Base-by-base conservation (phyloP, 2,888 invertebrate species). In the Microctonus brassicae region DNA sequence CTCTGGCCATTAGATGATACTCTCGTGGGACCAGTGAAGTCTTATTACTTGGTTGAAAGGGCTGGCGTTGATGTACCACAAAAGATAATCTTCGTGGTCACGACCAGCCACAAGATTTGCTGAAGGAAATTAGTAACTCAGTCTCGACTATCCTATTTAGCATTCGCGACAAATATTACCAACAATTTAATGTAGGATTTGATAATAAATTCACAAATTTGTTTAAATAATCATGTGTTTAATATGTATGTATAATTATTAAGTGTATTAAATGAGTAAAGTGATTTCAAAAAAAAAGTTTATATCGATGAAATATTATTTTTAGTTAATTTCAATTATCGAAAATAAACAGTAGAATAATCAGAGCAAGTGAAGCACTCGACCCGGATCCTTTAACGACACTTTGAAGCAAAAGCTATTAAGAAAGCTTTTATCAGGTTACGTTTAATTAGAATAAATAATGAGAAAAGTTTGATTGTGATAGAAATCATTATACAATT, bases 1-100 rank as follows among this genome's bases (percentile, higher is more conserved):
- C 76, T 76, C 76, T 71, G 65, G 69, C 76, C 76, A 76, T 76
- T 76, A 76, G 75, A 76, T 74, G 76, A 68, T 57, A 64, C 74
- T 70, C 75, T 70, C 73, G 34, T 69, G 76, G 74, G 75, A 74
- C 71, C 70, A 63, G 69, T 74, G 70, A 75, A 76, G 76, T 76
- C 75, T 76, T 74, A 76, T 75, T 76, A 76, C 74, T 68, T 47
- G 73, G 69, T 68, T 72, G 75, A 73, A 74, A 73, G 73, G 53
- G 69, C 73, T 64, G 74, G 75, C 69, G 75, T 71, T 75, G 73
- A 75, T 76, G 73, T 72, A 70, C 73, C 69, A 34, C 73, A 72
- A 73, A 73, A 73, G 76, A 76, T 76, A 73, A 76, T 76, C 75
- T 63, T 34, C 62, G 55, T 55, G 58, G 58, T 33, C 33, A 58